Percentiles rank a stretch among this genome's conserved stretches.
Conservation (phyloP, 2,888 invertebrate species). For the Stegophylla sp. region DNA sequence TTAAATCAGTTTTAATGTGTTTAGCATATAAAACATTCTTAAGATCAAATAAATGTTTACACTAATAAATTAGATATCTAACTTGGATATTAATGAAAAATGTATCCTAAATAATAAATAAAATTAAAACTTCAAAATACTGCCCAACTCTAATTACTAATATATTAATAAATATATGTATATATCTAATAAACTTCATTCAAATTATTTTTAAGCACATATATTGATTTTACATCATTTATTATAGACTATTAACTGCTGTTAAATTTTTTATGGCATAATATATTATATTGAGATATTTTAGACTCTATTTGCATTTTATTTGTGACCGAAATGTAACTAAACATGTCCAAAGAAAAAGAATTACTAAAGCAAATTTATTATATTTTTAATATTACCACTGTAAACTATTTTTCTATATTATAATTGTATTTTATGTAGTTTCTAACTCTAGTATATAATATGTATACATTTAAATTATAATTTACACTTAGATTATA, state of each 20-base stretch:
- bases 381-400: not conserved
- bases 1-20: too few species aligned
- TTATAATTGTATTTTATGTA: not conserved
- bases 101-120: too few species aligned
- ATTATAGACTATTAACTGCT: not conserved
- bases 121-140: not conserved
- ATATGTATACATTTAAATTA: not conserved
- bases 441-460: not conserved
- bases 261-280: slow-evolving; percentile 13
- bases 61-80: too few species aligned
- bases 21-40: too few species aligned
- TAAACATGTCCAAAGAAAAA: not conserved
- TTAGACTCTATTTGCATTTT: not conserved
- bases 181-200: not conserved
- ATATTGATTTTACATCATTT: not conserved
- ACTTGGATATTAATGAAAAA: too few species aligned
- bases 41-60: too few species aligned
- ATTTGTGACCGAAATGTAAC: not conserved
- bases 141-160: not conserved
- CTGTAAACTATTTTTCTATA: not conserved
- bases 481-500: not conserved
- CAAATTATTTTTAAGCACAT: not conserved
- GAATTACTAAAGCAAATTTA: not conserved
- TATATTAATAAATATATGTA: not conserved
- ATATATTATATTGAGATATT: slow-evolving; percentile 10